These are phyloP conservation scores for Notamacropus eugenii DNA, from an alignment of 2,797 vertebrate species.

Conservation along the genomic window DNA sequence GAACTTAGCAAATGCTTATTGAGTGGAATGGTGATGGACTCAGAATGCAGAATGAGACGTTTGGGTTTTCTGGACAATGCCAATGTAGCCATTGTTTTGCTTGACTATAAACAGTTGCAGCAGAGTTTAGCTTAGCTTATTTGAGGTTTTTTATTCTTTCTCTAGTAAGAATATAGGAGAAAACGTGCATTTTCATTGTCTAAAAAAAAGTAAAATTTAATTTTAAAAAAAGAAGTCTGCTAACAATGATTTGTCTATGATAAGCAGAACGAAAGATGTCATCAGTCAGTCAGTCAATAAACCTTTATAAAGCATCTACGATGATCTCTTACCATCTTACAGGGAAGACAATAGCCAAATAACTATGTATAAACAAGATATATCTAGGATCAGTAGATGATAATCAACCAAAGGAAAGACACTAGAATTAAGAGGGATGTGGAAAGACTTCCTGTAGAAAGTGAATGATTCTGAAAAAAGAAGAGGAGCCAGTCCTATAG, in stretches of 20 bases:
- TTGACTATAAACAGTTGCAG: not conserved
- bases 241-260: not conserved
- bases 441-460: not conserved
- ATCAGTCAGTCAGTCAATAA: not conserved
- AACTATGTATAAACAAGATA: not conserved
- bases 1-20: not conserved
- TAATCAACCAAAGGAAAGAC: not conserved
- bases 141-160: not conserved
- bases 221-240: not conserved
- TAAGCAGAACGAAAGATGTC: not conserved
- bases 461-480: not conserved
- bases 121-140: not conserved
- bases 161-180: not conserved
- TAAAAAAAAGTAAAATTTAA: not conserved
- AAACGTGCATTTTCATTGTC: not conserved
- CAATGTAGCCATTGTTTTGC: not conserved
- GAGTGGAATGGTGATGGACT: not conserved
- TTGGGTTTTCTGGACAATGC: not conserved
- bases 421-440: not conserved
- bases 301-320: not conserved
- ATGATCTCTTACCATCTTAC: not conserved
- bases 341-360: not conserved
- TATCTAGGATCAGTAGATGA: not conserved
- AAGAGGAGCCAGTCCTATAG: not conserved
- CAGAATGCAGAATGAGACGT: not conserved